phyloP scores from a whole-genome alignment of 2,888 invertebrate species.

The Aporophyla lueneburgensis region DNA sequence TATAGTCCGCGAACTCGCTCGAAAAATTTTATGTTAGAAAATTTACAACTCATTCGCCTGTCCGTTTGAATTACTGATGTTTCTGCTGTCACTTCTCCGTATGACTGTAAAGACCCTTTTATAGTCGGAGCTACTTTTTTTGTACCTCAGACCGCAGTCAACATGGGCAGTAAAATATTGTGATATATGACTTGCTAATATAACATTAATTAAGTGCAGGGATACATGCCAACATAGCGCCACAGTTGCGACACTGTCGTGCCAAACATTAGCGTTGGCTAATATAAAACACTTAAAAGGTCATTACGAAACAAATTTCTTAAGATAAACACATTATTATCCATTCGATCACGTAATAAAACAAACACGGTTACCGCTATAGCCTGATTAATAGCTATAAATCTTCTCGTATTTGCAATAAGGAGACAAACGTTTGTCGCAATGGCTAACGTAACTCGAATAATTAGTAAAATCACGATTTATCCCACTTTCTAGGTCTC shows the following conservation, averaged over 20 bases:
- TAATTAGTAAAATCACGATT: conserved; percentile 89
- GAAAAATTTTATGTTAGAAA: conserved; percentile 72
- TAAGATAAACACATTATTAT: conserved; percentile 81
- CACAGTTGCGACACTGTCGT: conserved; percentile 54
- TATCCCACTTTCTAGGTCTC: conserved; percentile 86
- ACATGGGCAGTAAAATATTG: conserved; percentile 71
- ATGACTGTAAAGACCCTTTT: conserved; percentile 78
- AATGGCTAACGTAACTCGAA: conserved; percentile 84
- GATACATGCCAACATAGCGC: conserved; percentile 30
- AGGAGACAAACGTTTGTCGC: conserved; percentile 85
- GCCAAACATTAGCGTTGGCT: conserved; percentile 72
- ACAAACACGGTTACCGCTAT: conserved; percentile 77
- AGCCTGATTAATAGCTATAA: conserved; percentile 83
- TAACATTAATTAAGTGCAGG: conserved; percentile 37
- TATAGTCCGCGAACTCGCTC: conserved; percentile 63
- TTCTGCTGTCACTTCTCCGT: conserved; percentile 73
- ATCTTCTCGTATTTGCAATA: conserved; percentile 84
- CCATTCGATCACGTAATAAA: conserved; percentile 82
- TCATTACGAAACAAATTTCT: conserved; percentile 81
- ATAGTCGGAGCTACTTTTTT: conserved; percentile 71
- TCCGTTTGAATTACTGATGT: conserved; percentile 76
- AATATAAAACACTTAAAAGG: conserved; percentile 82
- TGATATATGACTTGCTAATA: conserved; percentile 71
- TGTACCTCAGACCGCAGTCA: conserved; percentile 64
- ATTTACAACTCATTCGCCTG: conserved; percentile 77